Evolutionary conservation across 2,113 vertebrate genomes (phyloP).

Genomic region (Otis tarda): DNA sequence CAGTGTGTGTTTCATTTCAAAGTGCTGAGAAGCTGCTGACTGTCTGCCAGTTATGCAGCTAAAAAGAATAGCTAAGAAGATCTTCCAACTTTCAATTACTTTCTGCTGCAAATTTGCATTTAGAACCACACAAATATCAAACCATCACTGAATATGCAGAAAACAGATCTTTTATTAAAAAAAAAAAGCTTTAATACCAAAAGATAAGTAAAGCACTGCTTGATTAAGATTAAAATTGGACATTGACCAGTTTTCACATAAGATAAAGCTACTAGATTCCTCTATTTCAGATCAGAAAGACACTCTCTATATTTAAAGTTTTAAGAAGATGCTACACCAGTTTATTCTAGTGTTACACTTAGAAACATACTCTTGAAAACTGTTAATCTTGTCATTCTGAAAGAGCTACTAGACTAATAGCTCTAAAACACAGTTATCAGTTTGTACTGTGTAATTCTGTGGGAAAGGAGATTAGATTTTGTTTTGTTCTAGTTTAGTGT

Average conservation of each 20-base stretch:
- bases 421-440: not conserved
- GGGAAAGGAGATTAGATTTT: not conserved
- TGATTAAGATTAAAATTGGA: not conserved
- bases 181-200: not conserved
- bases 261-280: not conserved
- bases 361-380: not conserved
- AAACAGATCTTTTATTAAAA: not conserved
- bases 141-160: not conserved
- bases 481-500: not conserved
- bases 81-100: not conserved
- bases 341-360: not conserved
- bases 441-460: not conserved
- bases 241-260: not conserved
- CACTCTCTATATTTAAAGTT: not conserved
- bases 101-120: not conserved
- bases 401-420: not conserved
- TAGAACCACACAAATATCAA: not conserved
- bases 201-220: not conserved
- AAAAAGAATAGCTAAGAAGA: not conserved
- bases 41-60: constrained; percentile 9
- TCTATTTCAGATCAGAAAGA: not conserved
- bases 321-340: not conserved
- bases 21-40: not conserved
- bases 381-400: not conserved
- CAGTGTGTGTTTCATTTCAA: constrained; percentile 2